These are phyloP conservation scores for Nerophis ophidion DNA, from an alignment of 2,113 vertebrate species.

Conservation along the genomic window DNA sequence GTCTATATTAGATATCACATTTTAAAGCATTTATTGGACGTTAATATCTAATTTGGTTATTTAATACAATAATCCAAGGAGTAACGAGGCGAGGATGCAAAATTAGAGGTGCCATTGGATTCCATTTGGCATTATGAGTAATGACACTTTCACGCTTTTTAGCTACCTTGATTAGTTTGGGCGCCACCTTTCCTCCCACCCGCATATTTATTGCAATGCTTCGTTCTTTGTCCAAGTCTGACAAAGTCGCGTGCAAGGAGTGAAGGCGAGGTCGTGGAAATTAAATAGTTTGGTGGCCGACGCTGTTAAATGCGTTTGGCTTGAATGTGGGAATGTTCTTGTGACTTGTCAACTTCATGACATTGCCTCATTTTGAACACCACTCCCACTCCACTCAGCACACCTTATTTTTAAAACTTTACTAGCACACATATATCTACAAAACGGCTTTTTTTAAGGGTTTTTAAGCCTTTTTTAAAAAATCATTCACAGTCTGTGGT, in stretches of 20 bases:
- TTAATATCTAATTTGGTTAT: too few relatives aligned
- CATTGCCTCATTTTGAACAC: too few relatives aligned
- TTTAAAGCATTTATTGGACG: too few relatives aligned
- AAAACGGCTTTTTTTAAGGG: too few relatives aligned
- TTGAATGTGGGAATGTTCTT: background rate
- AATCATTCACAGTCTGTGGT: too few relatives aligned
- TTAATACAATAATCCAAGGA: slow-evolving; percentile 34
- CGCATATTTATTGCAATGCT: slow-evolving; percentile 60
- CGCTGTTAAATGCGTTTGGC: slow-evolving; percentile 4
- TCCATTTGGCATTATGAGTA: slow-evolving; percentile 70
- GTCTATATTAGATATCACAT: too few relatives aligned
- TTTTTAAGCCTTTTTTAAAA: too few relatives aligned
- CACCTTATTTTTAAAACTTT: too few relatives aligned
- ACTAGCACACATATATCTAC: too few relatives aligned
- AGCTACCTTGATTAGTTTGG: slow-evolving; percentile 68
- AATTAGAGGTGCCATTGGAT: slow-evolving; percentile 58
- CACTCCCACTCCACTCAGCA: too few relatives aligned
- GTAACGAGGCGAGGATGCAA: slow-evolving; percentile 35
- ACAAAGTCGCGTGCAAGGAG: slow-evolving; percentile 55
- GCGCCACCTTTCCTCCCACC: slow-evolving; percentile 43
- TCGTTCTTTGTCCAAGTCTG: slow-evolving; percentile 59
- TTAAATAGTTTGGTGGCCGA: slow-evolving; percentile 4
- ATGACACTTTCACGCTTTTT: slow-evolving; percentile 71
- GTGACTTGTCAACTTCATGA: too few relatives aligned
- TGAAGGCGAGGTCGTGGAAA: slow-evolving; percentile 20